Base-by-base conservation (phyloP, 2,113 vertebrate species). In the Coregonus clupeaformis region DNA sequence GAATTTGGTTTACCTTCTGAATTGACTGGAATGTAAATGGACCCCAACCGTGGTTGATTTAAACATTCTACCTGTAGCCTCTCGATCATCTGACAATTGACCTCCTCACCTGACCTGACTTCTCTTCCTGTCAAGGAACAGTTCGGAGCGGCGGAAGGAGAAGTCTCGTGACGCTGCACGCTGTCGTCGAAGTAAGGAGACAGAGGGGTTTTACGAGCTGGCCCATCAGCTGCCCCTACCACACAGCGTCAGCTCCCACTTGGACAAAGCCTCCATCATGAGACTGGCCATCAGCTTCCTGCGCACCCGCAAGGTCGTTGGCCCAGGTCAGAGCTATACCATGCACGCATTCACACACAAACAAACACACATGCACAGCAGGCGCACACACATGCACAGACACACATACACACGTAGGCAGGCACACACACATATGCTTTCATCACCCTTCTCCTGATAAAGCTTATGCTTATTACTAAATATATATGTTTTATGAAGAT, bases 231-330 rank as follows among this genome's bases (percentile, higher is more conserved):
- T 99, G 77, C 98, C 98, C 2, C 80, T 99, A 42, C 92, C 96
- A 0, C 95, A 95, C 91, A 97, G 91, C 32, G 84, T 98, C 88
- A 97, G 94, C 84, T 90, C 97, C 1, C 98, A 99, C 88, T 93
- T 99, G 91, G 98, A 99, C 91, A 99, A 99, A 84, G 98, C 98
- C 49, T 99, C 98, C 86, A 99, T 99, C 90, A 99, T 99, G 98
- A 96, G 98, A 63, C 95, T 99, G 80, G 94, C 97, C 4, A 99
- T 99, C 94, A 99, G 98, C 89, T 98, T 96, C 91, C 94, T 99
- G 62, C 93, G 96, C 5, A 98, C 96, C 55, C 97, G 95, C 75
- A 98, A 95, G 78, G 93, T 99, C 71, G 84, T 98, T 49, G 79
- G 92, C 77, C 91, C 95, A 89, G 93, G 96, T 97, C 86, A 91